phyloP scores from a whole-genome alignment of 2,113 vertebrate genomes.

The Equus przewalskii region DNA sequence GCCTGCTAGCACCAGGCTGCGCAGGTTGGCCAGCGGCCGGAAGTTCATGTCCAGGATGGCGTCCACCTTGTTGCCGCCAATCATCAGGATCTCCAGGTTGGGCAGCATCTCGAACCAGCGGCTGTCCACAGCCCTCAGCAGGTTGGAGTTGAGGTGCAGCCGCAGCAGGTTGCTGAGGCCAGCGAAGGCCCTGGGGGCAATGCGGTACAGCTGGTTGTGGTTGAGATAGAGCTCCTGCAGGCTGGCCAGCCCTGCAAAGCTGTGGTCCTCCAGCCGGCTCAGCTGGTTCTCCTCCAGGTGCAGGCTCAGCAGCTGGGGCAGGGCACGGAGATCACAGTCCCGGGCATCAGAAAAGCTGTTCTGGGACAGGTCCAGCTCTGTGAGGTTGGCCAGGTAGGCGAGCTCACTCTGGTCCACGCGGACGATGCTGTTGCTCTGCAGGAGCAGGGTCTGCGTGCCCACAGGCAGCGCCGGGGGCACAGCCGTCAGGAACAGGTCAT shows the following conservation, averaged over 20 bases:
- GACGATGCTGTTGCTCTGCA: slow-evolving; percentile 95
- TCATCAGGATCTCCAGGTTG: slow-evolving; percentile 95
- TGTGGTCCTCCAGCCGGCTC: slow-evolving; percentile 89
- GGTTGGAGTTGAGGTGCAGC: slow-evolving; percentile 96
- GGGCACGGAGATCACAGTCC: slow-evolving; percentile 86
- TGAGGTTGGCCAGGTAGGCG: slow-evolving; percentile 92
- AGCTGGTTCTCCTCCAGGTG: slow-evolving; percentile 96
- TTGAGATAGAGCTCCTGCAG: slow-evolving; percentile 97
- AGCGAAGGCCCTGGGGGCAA: slow-evolving; percentile 91
- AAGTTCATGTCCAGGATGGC: slow-evolving; percentile 93
- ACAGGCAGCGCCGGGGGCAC: slow-evolving; percentile 89
- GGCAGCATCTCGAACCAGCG: slow-evolving; percentile 94
- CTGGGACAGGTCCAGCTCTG: slow-evolving; percentile 96
- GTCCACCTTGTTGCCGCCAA: slow-evolving; percentile 95
- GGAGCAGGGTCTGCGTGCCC: slow-evolving; percentile 93
- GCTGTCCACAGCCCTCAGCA: slow-evolving; percentile 90
- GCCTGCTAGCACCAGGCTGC: slow-evolving; percentile 95
- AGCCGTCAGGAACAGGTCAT: slow-evolving; percentile 91
- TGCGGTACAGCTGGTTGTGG: slow-evolving; percentile 93
- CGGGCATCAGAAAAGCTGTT: slow-evolving; percentile 91
- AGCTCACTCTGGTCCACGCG: slow-evolving; percentile 89
- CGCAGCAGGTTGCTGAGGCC: slow-evolving; percentile 92
- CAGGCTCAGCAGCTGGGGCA: slow-evolving; percentile 93
- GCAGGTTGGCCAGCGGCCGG: slow-evolving; percentile 90
- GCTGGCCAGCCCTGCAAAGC: slow-evolving; percentile 90